phyloP scores from a whole-genome alignment of 2,888 invertebrate species.

The Netelia melanura region DNA sequence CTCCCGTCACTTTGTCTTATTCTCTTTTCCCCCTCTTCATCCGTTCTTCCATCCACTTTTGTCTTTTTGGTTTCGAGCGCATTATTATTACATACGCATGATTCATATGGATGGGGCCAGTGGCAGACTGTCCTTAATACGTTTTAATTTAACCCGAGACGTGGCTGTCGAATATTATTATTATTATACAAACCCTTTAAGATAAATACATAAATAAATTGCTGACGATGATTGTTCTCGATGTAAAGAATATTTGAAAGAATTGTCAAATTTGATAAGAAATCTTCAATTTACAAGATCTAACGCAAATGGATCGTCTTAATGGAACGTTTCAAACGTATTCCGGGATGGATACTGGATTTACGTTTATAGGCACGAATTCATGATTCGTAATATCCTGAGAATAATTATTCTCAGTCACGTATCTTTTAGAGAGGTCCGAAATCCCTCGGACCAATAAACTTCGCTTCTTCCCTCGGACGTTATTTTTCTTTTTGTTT shows the following conservation, averaged over 20 bases:
- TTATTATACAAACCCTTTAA: not conserved
- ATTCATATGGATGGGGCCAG: slow-evolving; percentile 43
- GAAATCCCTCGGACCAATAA: slow-evolving; percentile 50
- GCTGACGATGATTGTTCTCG: no score
- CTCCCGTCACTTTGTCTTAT: slow-evolving; percentile 54
- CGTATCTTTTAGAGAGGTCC: slow-evolving; percentile 41
- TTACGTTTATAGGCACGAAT: slow-evolving; percentile 19
- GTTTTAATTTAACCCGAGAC: slow-evolving; percentile 23
- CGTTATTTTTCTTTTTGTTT: slow-evolving; percentile 20
- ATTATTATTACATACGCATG: slow-evolving; percentile 31
- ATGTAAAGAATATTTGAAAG: no score
- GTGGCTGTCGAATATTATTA: slow-evolving; percentile 3
- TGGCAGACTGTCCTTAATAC: slow-evolving; percentile 2
- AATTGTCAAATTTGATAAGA: not conserved
- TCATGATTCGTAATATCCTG: slow-evolving; percentile 23
- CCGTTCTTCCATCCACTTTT: slow-evolving; percentile 25
- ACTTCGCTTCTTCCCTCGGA: slow-evolving; percentile 39
- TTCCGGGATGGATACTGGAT: slow-evolving; percentile 17
- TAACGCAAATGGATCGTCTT: not conserved
- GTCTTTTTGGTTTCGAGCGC: slow-evolving; percentile 22
- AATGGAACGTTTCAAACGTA: slow-evolving; percentile 22
- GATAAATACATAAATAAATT: not conserved
- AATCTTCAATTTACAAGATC: slow-evolving; percentile 16
- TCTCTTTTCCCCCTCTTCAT: slow-evolving; percentile 9
- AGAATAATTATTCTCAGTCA: slow-evolving; percentile 58